Evolutionary conservation across 2,797 vertebrate genomes (phyloP).

Genomic region (Cuniculus paca): DNA sequence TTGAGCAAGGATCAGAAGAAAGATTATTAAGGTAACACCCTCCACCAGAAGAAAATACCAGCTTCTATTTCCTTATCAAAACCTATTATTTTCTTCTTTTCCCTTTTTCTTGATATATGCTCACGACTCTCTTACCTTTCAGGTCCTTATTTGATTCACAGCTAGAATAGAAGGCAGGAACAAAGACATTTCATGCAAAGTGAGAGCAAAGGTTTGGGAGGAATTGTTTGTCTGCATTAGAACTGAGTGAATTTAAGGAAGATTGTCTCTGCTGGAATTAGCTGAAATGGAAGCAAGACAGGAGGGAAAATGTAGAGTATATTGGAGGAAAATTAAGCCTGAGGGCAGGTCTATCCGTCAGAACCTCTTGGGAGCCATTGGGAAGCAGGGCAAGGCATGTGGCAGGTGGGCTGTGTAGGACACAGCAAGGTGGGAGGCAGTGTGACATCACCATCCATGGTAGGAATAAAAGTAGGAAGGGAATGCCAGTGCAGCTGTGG

Average conservation of each 20-base stretch:
- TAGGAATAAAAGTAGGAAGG: background rate
- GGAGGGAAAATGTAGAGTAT: background rate
- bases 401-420: background rate
- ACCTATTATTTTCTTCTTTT: conserved; percentile 42
- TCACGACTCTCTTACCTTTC: conserved; percentile 64
- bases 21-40: conserved; percentile 57
- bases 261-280: background rate
- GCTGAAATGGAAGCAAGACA: conserved; percentile 26
- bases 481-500: background rate
- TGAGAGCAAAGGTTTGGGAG: conserved; percentile 21
- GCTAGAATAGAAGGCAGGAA: conserved; percentile 34
- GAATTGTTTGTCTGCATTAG: background rate
- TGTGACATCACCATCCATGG: too few relatives aligned
- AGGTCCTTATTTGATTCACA: conserved; percentile 59
- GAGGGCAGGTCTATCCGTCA: background rate
- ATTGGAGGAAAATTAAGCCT: background rate
- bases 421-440: too few relatives aligned
- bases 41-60: conserved; percentile 66
- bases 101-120: conserved; percentile 26
- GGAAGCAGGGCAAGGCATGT: background rate
- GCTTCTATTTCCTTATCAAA: conserved; percentile 64
- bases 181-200: conserved; percentile 58
- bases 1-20: conserved; percentile 59
- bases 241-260: background rate
- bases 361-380: background rate